Base-by-base conservation (phyloP, 2,113 vertebrate genomes). In the Chionodraco myersi region DNA sequence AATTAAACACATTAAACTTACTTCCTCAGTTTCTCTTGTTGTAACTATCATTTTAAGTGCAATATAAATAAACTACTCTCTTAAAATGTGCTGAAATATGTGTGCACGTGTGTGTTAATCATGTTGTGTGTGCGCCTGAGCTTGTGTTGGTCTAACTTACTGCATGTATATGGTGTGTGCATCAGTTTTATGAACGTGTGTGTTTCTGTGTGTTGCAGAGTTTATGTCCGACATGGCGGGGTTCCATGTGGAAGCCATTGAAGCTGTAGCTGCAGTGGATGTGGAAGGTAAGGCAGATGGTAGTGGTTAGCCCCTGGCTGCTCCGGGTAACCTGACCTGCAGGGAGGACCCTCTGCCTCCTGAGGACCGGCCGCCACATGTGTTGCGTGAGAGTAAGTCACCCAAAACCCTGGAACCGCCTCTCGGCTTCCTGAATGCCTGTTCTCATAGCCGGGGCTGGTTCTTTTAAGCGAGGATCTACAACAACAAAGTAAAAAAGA, bases 231-330 rank as follows among this genome's bases (percentile, higher is more conserved):
- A 80, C 66, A 82, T 86, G 83, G 81, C 48, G 53, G 68, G 74
- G 62, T 61, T 57, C 89, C 92, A 94, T 93, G 92, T 94, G 94
- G 93, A 93, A 93, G 76, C 90, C 89, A 94, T 94, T 92, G 84
- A 87, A 80, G 58, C 79, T 36, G 59, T 77, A 86, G 80, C 66
- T 4, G 67, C 52, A 62, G 78, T 62, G 89, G 77, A 87, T 77
- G 68, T 88, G 86, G 87, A 89, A 89, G 87, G 89, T 87, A 87
- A 90, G 75, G 59, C 79, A 94, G 89, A 90, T 94, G 94, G 92
- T 91, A 89, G 85, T 89, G 91, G 84, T 94, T 94, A 95, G 83
- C 85, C 86, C 86, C 82, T 86, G 89, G 90, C 88, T 88, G 86
- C 89, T 86, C 80, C 54, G 80, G 84, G 92, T 91, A 93, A 93